These are phyloP conservation scores for Mycteria americana DNA, from an alignment of 2,797 vertebrate genomes.

Conservation along the genomic window DNA sequence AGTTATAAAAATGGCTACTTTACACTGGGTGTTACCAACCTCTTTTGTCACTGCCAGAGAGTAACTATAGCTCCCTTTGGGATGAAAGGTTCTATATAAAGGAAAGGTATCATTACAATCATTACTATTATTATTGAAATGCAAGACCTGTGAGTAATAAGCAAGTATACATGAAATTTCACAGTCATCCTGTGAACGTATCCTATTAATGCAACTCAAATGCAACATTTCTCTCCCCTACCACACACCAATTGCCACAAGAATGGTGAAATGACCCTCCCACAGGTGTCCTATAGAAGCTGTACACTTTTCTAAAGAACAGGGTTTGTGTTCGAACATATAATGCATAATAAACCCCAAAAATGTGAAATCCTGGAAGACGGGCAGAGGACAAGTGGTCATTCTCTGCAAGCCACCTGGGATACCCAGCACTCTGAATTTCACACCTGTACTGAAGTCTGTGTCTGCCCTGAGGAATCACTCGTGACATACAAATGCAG, in stretches of 20 bases:
- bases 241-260: conserved; percentile 42
- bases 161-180: conserved; percentile 65
- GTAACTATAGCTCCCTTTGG: conserved; percentile 63
- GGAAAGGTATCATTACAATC: conserved; percentile 70
- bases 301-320: conserved; percentile 19
- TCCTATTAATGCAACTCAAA: conserved; percentile 57
- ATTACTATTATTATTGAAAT: conserved; percentile 75
- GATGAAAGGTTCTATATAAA: conserved; percentile 66
- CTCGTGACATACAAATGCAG: not conserved
- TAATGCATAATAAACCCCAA: not conserved
- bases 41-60: conserved; percentile 64
- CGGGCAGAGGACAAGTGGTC: not conserved
- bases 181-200: conserved; percentile 24
- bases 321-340: not conserved
- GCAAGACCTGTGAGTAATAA: conserved; percentile 69
- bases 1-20: conserved; percentile 71
- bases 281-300: conserved; percentile 40
- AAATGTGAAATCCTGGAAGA: not conserved
- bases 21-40: conserved; percentile 60
- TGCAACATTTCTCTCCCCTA: conserved; percentile 35
- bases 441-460: not conserved
- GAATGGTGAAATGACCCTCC: conserved; percentile 62
- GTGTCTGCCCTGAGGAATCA: not conserved
- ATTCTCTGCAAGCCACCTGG: not conserved
- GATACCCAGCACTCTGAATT: not conserved